Conservation (phyloP, 2,888 invertebrate genomes). For the Noctuana brunneofusca region DNA sequence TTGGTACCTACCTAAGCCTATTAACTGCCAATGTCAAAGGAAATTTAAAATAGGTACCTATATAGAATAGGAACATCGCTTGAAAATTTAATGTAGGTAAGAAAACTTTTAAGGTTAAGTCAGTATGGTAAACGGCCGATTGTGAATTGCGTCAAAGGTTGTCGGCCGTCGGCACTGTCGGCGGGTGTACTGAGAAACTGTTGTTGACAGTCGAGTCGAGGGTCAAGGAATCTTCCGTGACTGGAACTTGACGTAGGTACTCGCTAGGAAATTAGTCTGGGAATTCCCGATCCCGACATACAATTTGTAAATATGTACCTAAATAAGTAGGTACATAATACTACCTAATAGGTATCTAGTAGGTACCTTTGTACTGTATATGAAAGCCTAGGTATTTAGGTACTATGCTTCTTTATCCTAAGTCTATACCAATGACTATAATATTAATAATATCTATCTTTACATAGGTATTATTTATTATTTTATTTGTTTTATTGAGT, state of each 20-base stretch:
- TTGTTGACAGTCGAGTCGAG: conserved; percentile 5
- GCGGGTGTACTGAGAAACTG: conserved; percentile 8
- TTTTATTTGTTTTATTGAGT: no score
- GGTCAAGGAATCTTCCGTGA: conserved; percentile 25
- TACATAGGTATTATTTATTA: no score
- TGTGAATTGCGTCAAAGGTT: conserved; percentile 8
- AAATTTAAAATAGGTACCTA: background rate
- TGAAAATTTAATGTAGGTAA: no score
- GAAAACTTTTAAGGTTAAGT: background rate
- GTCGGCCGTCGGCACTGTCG: background rate
- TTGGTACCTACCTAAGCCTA: no score
- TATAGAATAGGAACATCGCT: no score
- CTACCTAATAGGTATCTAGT: no score
- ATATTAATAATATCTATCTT: no score
- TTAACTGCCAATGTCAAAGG: no score
- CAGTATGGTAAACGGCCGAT: background rate
- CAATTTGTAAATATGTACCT: background rate
- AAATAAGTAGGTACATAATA: background rate
- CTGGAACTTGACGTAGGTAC: background rate
- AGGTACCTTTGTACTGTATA: no score
- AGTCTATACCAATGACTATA: no score
- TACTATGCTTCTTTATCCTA: no score
- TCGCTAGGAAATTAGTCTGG: conserved; percentile 8
- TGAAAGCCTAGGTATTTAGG: no score
- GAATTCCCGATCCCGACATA: background rate